Conservation (phyloP, 2,888 invertebrate genomes). For the Hetaerina titia region DNA sequence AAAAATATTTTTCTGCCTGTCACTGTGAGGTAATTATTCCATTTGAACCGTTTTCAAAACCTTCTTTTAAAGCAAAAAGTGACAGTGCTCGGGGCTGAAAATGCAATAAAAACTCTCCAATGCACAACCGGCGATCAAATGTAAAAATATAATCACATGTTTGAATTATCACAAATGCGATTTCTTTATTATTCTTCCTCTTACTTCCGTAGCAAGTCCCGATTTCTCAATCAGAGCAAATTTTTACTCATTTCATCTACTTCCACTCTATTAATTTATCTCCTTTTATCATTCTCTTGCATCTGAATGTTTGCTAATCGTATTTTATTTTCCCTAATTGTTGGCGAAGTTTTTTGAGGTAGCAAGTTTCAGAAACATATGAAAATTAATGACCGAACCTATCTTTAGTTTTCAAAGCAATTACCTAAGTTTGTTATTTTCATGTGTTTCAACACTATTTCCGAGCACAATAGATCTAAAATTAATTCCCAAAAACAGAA, state of each 20-base stretch:
- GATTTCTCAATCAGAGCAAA: neutral
- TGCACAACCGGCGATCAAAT: neutral
- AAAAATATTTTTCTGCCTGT: neutral
- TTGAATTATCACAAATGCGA: neutral
- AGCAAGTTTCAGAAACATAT: no score
- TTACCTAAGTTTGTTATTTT: no score
- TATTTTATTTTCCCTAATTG: no score
- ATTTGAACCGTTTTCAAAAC: neutral
- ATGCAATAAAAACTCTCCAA: neutral
- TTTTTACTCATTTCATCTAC: neutral
- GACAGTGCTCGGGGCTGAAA: neutral
- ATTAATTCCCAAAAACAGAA: no score
- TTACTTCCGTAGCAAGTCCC: neutral
- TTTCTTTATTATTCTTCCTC: neutral
- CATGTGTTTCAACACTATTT: no score
- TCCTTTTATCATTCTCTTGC: no score
- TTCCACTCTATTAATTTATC: no score
- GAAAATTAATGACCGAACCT: no score
- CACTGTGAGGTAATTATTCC: neutral
- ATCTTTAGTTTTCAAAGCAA: no score
- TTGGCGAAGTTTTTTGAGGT: no score
- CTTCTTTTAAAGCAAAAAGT: neutral
- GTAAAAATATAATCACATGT: neutral
- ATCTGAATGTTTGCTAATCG: no score
- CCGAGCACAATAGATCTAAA: no score